Base-by-base conservation (phyloP, 2,113 vertebrate species). In the Notothenia coriiceps region DNA sequence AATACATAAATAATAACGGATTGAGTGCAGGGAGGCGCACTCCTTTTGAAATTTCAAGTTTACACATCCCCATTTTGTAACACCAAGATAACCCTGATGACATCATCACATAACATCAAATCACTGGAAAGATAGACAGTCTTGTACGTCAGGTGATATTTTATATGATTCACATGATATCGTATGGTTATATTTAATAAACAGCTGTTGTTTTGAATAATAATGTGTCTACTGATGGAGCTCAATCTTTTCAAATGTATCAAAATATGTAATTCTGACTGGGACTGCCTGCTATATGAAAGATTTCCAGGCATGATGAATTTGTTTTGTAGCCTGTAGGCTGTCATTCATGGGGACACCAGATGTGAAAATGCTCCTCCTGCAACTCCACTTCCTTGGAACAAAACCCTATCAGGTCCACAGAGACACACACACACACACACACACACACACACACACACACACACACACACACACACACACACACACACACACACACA, bases 291-390 rank as follows among this genome's bases (percentile, higher is more conserved):
- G 20, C 14, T 13, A 18, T 17, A 11, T 46, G 1, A 43, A 82
- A 56, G 43, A 67, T 63, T 61, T 63, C 13, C 55, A 50, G 25
- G 15, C 0, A 15, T 55, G 69, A 74, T 61, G 57, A 80, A 65
- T 80, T 80, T 72, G 57, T 70, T 61, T 61, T 51, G 33, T 9
- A 57, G 40, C 47, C 70, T 52, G 64, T 47, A 60, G 35, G 35
- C 35, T 40, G 5, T 68, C 60, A 73, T 80, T 81, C 82, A 66
- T 70, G 22, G 40, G 74, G 71, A 78, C 71, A 29, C 86, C 93
- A 93, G 91, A 91, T 92, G 92, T 86, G 83, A 84, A 84, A 82
- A 54, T 64, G 81, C 69, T 91, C 85, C 62, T 86, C 65, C 75
- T 75, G 78, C 80, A 67, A 68, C 77, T 86, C 64, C 69, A 84